phyloP scores from a whole-genome alignment of 2,113 vertebrate genomes.

The Bubo blakistoni region DNA sequence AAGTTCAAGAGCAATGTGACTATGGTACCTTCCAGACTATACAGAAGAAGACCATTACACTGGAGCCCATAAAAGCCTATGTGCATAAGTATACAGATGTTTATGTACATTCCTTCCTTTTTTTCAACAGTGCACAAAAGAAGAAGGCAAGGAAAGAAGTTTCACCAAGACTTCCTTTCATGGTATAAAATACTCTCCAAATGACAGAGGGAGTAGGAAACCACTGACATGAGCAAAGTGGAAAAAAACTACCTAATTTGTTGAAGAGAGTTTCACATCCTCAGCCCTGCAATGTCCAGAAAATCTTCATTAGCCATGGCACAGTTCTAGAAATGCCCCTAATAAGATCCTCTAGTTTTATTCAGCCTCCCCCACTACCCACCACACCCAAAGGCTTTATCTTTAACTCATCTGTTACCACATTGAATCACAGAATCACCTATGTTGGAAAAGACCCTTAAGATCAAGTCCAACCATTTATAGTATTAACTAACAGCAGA shows the following conservation, averaged over 20 bases:
- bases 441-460: neutral
- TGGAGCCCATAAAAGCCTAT: neutral
- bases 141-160: neutral
- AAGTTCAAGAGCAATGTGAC: neutral
- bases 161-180: neutral
- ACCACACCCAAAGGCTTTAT: neutral
- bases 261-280: neutral
- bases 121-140: neutral
- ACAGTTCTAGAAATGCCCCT: neutral
- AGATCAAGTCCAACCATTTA: neutral
- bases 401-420: neutral
- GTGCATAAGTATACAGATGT: neutral
- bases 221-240: neutral
- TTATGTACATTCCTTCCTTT: neutral
- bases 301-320: neutral
- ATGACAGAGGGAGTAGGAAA: neutral
- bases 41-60: neutral
- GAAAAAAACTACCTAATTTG: neutral
- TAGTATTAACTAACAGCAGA: neutral
- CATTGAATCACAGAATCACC: neutral
- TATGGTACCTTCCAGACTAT: neutral
- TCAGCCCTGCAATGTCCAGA: neutral
- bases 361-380: neutral
- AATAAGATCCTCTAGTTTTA: neutral
- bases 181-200: neutral